Base-by-base conservation (phyloP, 2,797 vertebrate species). In the Champsocephalus esox region DNA sequence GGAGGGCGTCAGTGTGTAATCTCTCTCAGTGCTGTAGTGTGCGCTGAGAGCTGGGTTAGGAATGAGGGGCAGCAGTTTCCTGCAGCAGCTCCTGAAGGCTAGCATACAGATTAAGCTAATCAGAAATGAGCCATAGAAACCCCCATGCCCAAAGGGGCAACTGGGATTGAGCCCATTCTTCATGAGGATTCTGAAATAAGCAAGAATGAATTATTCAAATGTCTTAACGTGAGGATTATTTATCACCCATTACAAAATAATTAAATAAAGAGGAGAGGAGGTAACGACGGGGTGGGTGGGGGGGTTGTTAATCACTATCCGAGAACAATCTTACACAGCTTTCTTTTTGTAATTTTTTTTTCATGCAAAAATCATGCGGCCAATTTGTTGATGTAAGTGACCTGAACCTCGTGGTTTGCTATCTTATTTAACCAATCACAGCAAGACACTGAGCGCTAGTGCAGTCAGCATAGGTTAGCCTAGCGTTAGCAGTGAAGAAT, bases 331-430 rank as follows among this genome's bases (percentile, higher is more conserved):
- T 96, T 96, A 97, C 96, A 96, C 96, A 97, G 96, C 97, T 98
- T 97, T 98, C 95, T 96, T 99, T 97, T 97, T 98, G 96, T 97
- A 98, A 97, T 97, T 98, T 97, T 96, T 97, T 96, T 96, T 97
- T 97, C 97, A 98, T 98, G 97, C 97, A 97, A 97, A 98, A 97
- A 98, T 97, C 97, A 98, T 97, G 97, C 96, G 97, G 97, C 97
- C 97, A 97, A 97, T 97, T 98, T 97, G 96, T 98, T 97, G 96
- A 98, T 99, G 97, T 99, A 98, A 98, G 97, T 99, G 97, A 96
- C 96, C 96, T 98, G 96, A 97, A 98, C 96, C 97, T 96, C 95
- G 96, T 97, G 97, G 96, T 97, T 97, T 97, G 96, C 95, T 97
- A 95, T 96, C 95, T 97, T 97, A 94, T 96, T 97, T 95, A 95